Conservation (phyloP, 1,140 invertebrate genomes). For the Maniola jurtina region DNA sequence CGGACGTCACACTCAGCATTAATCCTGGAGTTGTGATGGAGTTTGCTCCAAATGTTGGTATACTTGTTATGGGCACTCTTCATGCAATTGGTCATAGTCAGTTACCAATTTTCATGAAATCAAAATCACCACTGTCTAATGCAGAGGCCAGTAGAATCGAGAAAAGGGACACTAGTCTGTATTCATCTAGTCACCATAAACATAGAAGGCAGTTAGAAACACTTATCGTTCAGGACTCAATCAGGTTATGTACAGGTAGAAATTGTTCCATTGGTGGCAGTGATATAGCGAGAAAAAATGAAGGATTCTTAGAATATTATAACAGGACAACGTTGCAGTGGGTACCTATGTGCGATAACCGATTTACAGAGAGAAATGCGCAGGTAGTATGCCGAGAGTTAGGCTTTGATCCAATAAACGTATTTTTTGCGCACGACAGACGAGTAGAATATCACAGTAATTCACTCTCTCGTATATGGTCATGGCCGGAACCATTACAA, state of each 20-base stretch:
- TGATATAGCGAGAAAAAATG: constrained; percentile 76
- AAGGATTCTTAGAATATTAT: constrained; percentile 96
- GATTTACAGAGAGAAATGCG: constrained; percentile 96
- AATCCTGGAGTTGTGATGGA: constrained; percentile 94
- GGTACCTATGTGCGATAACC: constrained; percentile 96
- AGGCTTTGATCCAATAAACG: constrained; percentile 93
- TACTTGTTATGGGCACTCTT: constrained; percentile 96
- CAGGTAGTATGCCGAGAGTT: constrained; percentile 97
- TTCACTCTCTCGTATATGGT: constrained; percentile 90
- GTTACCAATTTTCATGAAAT: constrained; percentile 91
- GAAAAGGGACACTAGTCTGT: constrained; percentile 59
- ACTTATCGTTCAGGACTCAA: constrained; percentile 79
- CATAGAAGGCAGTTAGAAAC: constrained; percentile 76
- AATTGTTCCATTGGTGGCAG: constrained; percentile 82
- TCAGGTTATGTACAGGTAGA: constrained; percentile 86
- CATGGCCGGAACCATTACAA: constrained; percentile 96
- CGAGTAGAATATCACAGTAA: constrained; percentile 92
- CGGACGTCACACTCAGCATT: constrained; percentile 91
- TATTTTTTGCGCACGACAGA: constrained; percentile 89
- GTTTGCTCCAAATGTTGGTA: constrained; percentile 97
- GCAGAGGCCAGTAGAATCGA: constrained; percentile 67
- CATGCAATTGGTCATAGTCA: constrained; percentile 89
- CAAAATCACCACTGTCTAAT: constrained; percentile 75
- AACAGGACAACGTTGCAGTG: constrained; percentile 97
- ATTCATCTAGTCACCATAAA: constrained; percentile 54